Evolutionary conservation across 2,888 invertebrate genomes (phyloP).

Genomic region (Xestia rhomboidea): DNA sequence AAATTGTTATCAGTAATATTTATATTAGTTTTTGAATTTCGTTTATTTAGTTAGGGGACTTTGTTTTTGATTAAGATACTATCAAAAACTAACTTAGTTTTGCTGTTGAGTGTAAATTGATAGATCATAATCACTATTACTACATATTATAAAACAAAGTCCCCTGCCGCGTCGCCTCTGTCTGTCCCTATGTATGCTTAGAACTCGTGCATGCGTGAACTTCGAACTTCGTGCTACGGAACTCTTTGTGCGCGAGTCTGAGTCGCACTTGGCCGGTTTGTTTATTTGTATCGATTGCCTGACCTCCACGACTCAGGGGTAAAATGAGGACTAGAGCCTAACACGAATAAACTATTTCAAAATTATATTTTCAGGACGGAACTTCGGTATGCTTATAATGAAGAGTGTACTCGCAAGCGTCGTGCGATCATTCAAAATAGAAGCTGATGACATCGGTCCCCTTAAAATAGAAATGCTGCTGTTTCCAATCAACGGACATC

Average conservation of each 20-base stretch:
- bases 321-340: not conserved
- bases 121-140: too few relatives aligned
- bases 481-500: slow-evolving; percentile 83
- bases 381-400: slow-evolving; percentile 85
- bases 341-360: not conserved
- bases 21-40: too few relatives aligned
- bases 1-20: not conserved
- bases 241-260: not conserved
- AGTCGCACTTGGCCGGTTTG: not conserved
- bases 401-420: slow-evolving; percentile 82
- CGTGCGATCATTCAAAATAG: slow-evolving; percentile 78
- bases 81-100: too few relatives aligned
- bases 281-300: not conserved
- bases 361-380: slow-evolving; percentile 76
- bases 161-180: too few relatives aligned
- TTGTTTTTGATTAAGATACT: too few relatives aligned
- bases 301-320: not conserved
- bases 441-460: slow-evolving; percentile 79
- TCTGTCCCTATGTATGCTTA: too few relatives aligned
- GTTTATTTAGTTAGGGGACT: too few relatives aligned
- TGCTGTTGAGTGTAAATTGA: not conserved
- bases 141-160: too few relatives aligned
- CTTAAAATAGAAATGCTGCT: slow-evolving; percentile 84
- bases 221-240: not conserved
- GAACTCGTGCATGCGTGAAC: too few relatives aligned